Base-by-base conservation (phyloP, 2,113 vertebrate species). In the Clinocottus analis region DNA sequence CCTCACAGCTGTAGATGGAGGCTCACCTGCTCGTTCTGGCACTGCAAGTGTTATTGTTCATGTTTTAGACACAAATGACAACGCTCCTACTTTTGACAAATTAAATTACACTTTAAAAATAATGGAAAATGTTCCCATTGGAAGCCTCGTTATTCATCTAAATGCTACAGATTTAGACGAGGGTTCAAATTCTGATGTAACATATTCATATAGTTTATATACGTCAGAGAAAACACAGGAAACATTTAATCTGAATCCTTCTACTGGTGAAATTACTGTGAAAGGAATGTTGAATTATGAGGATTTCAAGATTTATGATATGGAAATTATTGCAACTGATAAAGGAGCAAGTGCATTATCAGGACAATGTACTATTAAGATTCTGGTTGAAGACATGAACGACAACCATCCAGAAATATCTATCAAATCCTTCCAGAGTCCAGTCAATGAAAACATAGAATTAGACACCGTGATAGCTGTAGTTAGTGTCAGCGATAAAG, bases 331-430 rank as follows among this genome's bases (percentile, higher is more conserved):
- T 61, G 94, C 92, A 1, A 85, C 73, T 12, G 93, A 95, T 29
- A 91, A 89, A 27, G 94, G 92, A 51, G 35, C 8, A 1, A 89
- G 82, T 3, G 58, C 81, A 10, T 90, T 95, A 83, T 90, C 93
- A 0, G 94, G 94, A 8, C 94, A 95, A 19, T 95, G 94, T 75
- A 95, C 79, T 66, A 56, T 95, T 29, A 85, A 87, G 6, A 80
- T 96, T n/a, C 63, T 89, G 35, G 77, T 96, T 0, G 66, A 85
- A 35, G 95, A 95, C 67, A 82, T 93, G 82, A 95, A 95, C 63
- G 95, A 95, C 43, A 95, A 94, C 47, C 84, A 84, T 1, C 94
- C 95, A 10, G 90, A 93, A 87, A 77, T 96, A 72, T 84, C 86
- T 0, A 77, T 95, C 23, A 94, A 87, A 17, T 91, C 91, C 12